These are phyloP conservation scores for Actenoides lindsayi DNA, from an alignment of 2,113 vertebrate genomes.

Conservation along the genomic window DNA sequence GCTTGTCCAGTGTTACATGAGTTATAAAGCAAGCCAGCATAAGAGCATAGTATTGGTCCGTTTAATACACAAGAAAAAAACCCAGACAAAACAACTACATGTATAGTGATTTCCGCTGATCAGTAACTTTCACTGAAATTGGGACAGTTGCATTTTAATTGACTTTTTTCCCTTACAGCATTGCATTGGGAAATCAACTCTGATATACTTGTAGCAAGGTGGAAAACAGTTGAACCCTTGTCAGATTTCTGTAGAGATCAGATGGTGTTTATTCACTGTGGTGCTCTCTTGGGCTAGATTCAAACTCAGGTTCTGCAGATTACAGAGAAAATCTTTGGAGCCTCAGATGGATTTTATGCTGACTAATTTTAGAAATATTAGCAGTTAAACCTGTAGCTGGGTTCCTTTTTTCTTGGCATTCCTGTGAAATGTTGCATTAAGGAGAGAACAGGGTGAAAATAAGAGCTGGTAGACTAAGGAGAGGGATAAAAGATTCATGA, in stretches of 20 bases:
- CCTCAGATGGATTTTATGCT: slow-evolving; percentile 55
- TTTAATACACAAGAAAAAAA: not conserved
- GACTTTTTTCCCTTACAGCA: slow-evolving; percentile 63
- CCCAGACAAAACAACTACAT: not conserved
- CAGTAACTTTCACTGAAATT: slow-evolving; percentile 66
- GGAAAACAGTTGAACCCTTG: slow-evolving; percentile 69
- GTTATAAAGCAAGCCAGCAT: not conserved
- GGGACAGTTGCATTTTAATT: slow-evolving; percentile 78
- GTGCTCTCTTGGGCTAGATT: slow-evolving; percentile 58
- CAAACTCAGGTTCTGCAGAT: slow-evolving; percentile 64
- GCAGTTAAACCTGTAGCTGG: slow-evolving; percentile 58
- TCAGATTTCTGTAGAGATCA: slow-evolving; percentile 70
- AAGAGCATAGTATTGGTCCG: not conserved
- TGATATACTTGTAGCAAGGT: slow-evolving; percentile 44
- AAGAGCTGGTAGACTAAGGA: slow-evolving; percentile 55
- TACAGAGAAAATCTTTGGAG: slow-evolving; percentile 41
- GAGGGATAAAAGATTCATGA: slow-evolving; percentile 70
- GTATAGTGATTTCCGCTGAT: slow-evolving; percentile 61
- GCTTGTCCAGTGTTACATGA: not conserved
- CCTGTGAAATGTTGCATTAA: slow-evolving; percentile 72
- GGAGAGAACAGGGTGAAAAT: slow-evolving; percentile 53
- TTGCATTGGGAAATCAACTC: slow-evolving; percentile 59
- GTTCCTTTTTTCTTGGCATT: slow-evolving; percentile 67
- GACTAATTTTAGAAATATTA: slow-evolving; percentile 77
- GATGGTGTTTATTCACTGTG: slow-evolving; percentile 73